phyloP scores from a whole-genome alignment of 2,888 invertebrate species.

The Drosophila paucipuncta region DNA sequence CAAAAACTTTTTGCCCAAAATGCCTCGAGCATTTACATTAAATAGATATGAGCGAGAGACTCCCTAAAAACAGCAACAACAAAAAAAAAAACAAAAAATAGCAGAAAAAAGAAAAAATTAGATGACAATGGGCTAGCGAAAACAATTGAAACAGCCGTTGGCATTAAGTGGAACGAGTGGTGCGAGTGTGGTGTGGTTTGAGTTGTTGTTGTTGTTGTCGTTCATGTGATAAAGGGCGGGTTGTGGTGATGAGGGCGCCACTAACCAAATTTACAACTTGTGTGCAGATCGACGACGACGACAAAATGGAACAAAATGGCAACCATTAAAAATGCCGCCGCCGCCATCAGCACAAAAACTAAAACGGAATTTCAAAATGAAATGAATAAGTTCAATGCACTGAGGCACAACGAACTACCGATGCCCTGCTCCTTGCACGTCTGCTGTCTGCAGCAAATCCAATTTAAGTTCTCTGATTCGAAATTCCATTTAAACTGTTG shows the following conservation, averaged over 20 bases:
- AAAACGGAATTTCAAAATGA: slow-evolving; percentile 54
- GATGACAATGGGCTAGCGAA: slow-evolving; percentile 62
- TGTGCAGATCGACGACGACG: slow-evolving; percentile 40
- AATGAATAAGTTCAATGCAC: slow-evolving; percentile 57
- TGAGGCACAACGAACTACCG: slow-evolving; percentile 46
- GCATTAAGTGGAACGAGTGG: slow-evolving; percentile 37
- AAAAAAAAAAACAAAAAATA: neutral
- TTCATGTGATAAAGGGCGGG: neutral
- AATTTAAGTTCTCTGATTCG: slow-evolving; percentile 4
- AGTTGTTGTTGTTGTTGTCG: neutral
- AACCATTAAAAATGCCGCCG: slow-evolving; percentile 69
- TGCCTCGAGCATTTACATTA: slow-evolving; percentile 59
- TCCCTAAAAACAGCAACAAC: neutral
- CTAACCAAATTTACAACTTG: slow-evolving; percentile 75
- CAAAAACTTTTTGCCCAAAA: slow-evolving; percentile 48
- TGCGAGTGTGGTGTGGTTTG: neutral
- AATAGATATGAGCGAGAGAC: slow-evolving; percentile 50
- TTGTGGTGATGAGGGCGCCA: slow-evolving; percentile 5
- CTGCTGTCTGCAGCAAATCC: slow-evolving; percentile 9
- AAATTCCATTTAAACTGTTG: slow-evolving; percentile 1
- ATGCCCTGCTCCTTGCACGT: slow-evolving; percentile 25
- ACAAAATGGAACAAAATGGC: slow-evolving; percentile 61
- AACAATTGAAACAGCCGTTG: slow-evolving; percentile 62
- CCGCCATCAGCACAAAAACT: slow-evolving; percentile 48
- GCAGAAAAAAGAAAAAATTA: slow-evolving; percentile 42